These are phyloP conservation scores for Myiothlypis coronata DNA, from an alignment of 2,797 vertebrate species.

Conservation along the genomic window DNA sequence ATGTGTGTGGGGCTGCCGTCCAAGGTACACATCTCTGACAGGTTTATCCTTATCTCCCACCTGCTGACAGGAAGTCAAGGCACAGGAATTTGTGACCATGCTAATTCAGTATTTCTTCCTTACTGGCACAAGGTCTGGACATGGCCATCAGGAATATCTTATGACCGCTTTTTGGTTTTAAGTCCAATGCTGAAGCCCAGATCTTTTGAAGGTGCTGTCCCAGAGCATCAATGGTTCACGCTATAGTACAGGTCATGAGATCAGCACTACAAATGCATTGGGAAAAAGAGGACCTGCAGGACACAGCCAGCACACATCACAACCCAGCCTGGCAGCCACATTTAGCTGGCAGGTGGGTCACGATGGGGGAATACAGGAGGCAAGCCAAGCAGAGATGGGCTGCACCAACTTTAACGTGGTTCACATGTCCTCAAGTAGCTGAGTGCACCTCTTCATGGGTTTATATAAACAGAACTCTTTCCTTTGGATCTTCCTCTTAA, in stretches of 20 bases:
- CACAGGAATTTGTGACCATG: neutral
- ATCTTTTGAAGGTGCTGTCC: neutral
- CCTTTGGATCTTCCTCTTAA: neutral
- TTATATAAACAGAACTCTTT: neutral
- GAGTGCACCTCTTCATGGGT: neutral
- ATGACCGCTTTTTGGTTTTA: neutral
- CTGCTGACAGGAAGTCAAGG: neutral
- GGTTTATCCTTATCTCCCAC: neutral
- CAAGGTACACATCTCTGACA: neutral
- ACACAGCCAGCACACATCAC: neutral
- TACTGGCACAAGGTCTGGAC: neutral
- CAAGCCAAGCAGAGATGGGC: neutral
- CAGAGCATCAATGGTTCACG: neutral
- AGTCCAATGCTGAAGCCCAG: neutral
- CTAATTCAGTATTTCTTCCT: neutral
- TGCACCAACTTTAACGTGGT: neutral
- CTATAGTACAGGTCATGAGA: fast-evolving
- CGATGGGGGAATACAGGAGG: neutral
- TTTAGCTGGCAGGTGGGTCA: neutral
- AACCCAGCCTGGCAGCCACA: neutral
- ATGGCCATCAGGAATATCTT: neutral
- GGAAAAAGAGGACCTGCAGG: neutral
- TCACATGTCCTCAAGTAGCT: neutral
- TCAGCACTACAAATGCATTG: neutral
- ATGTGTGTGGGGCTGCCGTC: neutral